Base-by-base conservation (phyloP, 2,113 vertebrate genomes). In the Picathartes gymnocephalus region DNA sequence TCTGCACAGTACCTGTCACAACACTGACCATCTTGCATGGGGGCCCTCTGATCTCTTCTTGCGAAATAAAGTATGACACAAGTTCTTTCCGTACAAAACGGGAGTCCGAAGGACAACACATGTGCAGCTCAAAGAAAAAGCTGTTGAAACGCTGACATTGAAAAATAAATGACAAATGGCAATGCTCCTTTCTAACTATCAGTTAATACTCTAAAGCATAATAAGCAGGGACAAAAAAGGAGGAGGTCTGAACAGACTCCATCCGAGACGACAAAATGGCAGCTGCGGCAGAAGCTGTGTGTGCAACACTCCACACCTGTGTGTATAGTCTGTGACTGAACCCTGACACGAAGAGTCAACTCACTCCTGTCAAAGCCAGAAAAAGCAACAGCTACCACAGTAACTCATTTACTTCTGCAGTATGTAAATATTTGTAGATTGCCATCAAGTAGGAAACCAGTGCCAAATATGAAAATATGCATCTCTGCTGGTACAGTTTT, bases 361-460 rank as follows among this genome's bases (percentile, higher is more conserved):
- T 90, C 28, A 15, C 37, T 92, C 68, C 37, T 71, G 71, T 73
- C 85, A 86, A 86, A 92, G 85, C 81, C 83, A 66, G 87, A 71
- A 95, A 73, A 35, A 88, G 85, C 68, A 95, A 77, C 85, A 86
- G 56, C 92, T 83, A 88, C 81, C 58, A 76, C 68, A 81, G 27
- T 77, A 85, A 80, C 79, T 90, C 54, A 60, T 74, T 90, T 78
- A 80, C 60, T 92, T 86, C 10, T 88, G 74, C 85, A 88, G 74
- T 74, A 88, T 64, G 90, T 90, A 96, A 96, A 93, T 94, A 96
- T 92, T 88, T 90, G 81, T 50, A 83, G 92, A 94, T 73, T 94
- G 88, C 79, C 81, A 94, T 73, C 90, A 90, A 90, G 37, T 51
- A 80, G 14, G 39, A 64, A 88, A 86, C 20, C 73, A 89, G 74